These are phyloP conservation scores for Mormoops blainvillei DNA, from an alignment of 2,113 vertebrate genomes.

Conservation along the genomic window DNA sequence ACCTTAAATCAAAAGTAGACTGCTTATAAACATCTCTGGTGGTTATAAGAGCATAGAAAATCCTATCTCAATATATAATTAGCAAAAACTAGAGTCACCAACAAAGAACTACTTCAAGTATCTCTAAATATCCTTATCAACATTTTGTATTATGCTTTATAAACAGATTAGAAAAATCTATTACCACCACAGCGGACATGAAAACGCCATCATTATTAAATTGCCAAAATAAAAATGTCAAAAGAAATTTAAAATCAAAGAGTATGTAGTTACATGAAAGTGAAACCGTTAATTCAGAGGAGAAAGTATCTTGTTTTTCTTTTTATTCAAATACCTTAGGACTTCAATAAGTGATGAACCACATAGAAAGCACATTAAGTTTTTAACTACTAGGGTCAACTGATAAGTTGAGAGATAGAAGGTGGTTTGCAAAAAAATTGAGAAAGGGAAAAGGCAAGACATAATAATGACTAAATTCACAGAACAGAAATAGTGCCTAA, in stretches of 20 bases:
- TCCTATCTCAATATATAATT: neutral
- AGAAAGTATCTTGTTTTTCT: neutral
- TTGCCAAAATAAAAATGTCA: neutral
- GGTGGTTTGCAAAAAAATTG: neutral
- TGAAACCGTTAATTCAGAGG: constrained; percentile 40
- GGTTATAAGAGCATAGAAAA: constrained; percentile 4
- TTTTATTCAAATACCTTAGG: neutral
- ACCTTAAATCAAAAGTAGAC: constrained; percentile 11
- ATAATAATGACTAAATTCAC: neutral
- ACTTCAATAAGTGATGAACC: neutral
- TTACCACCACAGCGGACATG: neutral
- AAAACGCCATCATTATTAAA: neutral
- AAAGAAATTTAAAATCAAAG: constrained; percentile 49
- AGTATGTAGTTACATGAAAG: neutral
- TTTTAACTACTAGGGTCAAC: neutral
- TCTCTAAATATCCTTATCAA: constrained; percentile 35
- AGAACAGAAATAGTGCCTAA: neutral
- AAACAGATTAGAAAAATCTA: neutral
- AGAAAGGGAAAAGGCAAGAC: neutral
- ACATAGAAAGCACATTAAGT: neutral
- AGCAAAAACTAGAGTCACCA: constrained; percentile 31
- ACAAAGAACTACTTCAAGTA: constrained; percentile 28
- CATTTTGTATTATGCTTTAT: neutral
- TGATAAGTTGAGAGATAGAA: neutral
- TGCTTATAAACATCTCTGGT: neutral